Conservation (phyloP, 2,888 invertebrate species). For the Unio pictorum region DNA sequence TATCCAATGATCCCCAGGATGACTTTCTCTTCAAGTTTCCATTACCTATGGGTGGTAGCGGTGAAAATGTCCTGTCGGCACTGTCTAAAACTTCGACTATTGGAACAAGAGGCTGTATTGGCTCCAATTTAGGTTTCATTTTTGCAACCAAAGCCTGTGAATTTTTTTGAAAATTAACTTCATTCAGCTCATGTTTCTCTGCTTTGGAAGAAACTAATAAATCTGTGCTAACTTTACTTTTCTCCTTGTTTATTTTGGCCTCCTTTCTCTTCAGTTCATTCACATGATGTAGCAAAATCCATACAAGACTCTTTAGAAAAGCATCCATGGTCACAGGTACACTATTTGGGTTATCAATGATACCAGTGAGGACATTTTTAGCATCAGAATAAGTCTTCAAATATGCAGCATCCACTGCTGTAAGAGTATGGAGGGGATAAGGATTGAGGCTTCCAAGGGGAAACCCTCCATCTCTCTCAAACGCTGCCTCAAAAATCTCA, state of each 20-base stretch:
- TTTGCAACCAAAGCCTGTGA: not conserved
- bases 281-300: constrained; percentile 68
- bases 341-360: constrained; percentile 71
- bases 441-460: constrained; percentile 49
- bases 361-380: constrained; percentile 71
- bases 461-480: constrained; percentile 55
- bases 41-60: constrained; percentile 12
- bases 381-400: constrained; percentile 71
- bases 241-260: constrained; percentile 9
- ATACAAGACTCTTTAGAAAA: constrained; percentile 69
- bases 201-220: constrained; percentile 23
- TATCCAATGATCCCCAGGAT: constrained; percentile 53
- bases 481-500: constrained; percentile 71
- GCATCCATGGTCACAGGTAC: constrained; percentile 61
- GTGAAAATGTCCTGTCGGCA: constrained; percentile 15
- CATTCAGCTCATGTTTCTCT: constrained; percentile 35
- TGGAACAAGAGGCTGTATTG: constrained; percentile 18
- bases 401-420: constrained; percentile 59
- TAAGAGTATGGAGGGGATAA: constrained; percentile 59
- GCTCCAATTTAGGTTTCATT: constrained; percentile 10
- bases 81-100: constrained; percentile 12
- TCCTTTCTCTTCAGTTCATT: constrained; percentile 51
- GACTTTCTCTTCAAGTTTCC: constrained; percentile 34
- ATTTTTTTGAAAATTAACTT: constrained; percentile 17
- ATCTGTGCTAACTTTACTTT: constrained; percentile 14